Base-by-base conservation (phyloP, 2,888 invertebrate genomes). In the Erebia ligea region DNA sequence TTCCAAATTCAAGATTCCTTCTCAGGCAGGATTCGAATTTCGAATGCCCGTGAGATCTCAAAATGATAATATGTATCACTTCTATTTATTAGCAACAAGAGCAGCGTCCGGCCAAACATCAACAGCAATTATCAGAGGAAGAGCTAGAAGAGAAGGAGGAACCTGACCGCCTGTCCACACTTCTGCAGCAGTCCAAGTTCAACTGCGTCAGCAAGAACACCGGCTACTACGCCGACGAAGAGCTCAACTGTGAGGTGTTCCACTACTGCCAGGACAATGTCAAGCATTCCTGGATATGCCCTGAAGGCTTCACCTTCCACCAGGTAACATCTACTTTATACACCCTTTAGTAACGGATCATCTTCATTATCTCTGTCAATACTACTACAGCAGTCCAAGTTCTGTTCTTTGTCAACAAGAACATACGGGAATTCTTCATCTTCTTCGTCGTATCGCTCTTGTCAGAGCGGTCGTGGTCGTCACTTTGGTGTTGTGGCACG, bases 231-330 rank as follows among this genome's bases (percentile, higher is more conserved):
- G 98, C 98, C 40, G 98, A 98, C 82, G 97, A 97, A 81, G 97
- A 96, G 59, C 94, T 98, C 34, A 95, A 95, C 80, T 98, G 98
- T 83, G 98, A 98, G 89, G 97, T 98, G 54, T 98, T 98, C 95
- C 98, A 98, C 85, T 98, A 98, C 88, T 98, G 98, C 84, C 97
- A 98, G 84, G 98, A 97, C 79, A 97, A 96, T 79, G 97, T 97
- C 54, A 96, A 96, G 82, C 98, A 98, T 88, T 98, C 98, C 2
- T 98, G 98, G 98, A 96, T 98, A 80, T 98, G 98, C 81, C 98
- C 98, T 0, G 97, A 98, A 80, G 98, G 98, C 69, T 98, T 98
- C 85, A 95, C 96, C 64, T 97, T 97, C 95, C 97, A 97, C 81
- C 97, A 97, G 94, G 96, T 96, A 87, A n/a, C 10, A 5, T 10